These are phyloP conservation scores for Brienomyrus brachyistius DNA, from an alignment of 2,113 vertebrate genomes.

Conservation along the genomic window DNA sequence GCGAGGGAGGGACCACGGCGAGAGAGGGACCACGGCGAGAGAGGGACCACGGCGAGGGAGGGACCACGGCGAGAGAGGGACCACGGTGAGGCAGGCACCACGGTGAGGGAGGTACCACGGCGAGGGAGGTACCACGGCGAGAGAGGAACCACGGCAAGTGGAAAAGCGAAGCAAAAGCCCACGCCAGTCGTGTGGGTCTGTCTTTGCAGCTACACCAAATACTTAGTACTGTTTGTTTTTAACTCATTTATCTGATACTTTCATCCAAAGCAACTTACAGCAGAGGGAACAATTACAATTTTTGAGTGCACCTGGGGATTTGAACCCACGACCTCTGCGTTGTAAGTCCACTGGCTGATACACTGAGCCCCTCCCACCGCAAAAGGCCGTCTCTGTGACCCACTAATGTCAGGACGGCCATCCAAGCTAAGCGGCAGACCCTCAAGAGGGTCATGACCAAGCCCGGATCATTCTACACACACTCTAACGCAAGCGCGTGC, in stretches of 20 bases:
- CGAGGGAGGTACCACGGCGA: not conserved
- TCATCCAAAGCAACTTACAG: not conserved
- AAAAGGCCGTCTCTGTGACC: slow-evolving; percentile 44
- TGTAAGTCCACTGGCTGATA: slow-evolving; percentile 66
- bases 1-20: not conserved
- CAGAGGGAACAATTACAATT: not conserved
- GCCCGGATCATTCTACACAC: not conserved
- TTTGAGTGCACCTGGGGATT: not conserved
- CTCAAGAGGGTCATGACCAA: not conserved
- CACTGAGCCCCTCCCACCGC: slow-evolving; percentile 44
- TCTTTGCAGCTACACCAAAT: slow-evolving; percentile 21
- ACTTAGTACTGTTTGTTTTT: not conserved
- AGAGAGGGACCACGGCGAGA: not conserved
- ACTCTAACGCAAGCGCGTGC: not conserved
- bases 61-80: not conserved
- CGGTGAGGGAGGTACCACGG: not conserved
- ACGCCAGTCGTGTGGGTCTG: not conserved
- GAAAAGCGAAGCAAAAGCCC: not conserved
- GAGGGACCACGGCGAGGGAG: not conserved
- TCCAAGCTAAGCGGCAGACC: not conserved
- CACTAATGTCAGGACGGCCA: not conserved
- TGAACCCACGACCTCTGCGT: not conserved
- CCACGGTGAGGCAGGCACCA: not conserved
- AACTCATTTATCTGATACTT: not conserved
- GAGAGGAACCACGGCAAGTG: not conserved